Conservation (phyloP, 2,113 vertebrate genomes). For the Redunca redunca region DNA sequence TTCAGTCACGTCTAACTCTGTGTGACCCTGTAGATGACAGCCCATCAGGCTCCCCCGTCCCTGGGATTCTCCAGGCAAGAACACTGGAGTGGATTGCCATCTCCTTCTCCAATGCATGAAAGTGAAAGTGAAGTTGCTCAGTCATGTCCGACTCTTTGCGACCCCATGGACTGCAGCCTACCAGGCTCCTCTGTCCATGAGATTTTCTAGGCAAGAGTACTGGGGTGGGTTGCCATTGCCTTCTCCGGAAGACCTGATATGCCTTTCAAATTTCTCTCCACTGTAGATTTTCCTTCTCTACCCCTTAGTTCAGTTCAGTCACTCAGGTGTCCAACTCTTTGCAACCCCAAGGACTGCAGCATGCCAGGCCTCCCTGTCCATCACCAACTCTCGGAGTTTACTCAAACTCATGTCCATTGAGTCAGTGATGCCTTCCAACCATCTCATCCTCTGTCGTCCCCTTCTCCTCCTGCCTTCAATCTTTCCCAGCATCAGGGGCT, state of each 20-base stretch:
- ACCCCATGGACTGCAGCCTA: not conserved
- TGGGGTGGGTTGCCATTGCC: too few species aligned
- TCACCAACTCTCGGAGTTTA: not conserved
- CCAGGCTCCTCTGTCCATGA: too few species aligned
- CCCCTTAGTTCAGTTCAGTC: not conserved
- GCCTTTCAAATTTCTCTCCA: not conserved
- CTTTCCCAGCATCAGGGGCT: too few species aligned
- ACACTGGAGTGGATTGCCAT: not conserved
- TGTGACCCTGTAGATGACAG: rapidly evolving
- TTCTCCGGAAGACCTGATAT: not conserved
- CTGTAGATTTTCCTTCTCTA: not conserved
- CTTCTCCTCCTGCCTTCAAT: too few species aligned
- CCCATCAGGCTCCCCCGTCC: not conserved
- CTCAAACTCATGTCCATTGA: not conserved
- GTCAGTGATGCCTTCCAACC: not conserved
- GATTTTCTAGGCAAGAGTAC: too few species aligned
- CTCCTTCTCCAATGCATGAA: not conserved
- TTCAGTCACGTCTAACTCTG: not conserved
- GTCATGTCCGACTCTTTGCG: rapidly evolving
- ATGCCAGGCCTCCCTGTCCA: not conserved
- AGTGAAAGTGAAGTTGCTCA: not conserved
- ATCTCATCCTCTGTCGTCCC: not conserved
- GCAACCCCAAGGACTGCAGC: not conserved
- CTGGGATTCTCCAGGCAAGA: not conserved
- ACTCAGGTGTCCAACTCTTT: not conserved